phyloP scores from a whole-genome alignment of 2,797 vertebrate genomes.

The Malurus splendens region DNA sequence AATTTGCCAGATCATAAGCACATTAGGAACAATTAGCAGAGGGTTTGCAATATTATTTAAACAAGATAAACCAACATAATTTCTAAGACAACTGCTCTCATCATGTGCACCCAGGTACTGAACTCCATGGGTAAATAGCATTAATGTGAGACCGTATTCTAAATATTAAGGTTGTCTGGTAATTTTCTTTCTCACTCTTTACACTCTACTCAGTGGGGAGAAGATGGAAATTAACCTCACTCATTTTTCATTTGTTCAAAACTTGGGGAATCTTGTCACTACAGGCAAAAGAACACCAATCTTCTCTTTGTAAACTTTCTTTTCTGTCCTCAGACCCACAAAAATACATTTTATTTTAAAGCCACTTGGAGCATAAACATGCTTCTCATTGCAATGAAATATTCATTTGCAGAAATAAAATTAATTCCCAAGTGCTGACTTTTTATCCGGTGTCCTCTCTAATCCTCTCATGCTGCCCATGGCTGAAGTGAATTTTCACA shows the following conservation, averaged over 20 bases:
- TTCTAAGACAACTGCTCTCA: not conserved
- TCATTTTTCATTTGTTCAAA: not conserved
- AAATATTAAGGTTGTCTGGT: not conserved
- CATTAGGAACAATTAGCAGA: not conserved
- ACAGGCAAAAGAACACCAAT: not conserved
- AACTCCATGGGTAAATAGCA: not conserved
- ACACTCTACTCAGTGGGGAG: not conserved
- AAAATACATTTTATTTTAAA: constrained; percentile 9
- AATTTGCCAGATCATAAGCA: not conserved
- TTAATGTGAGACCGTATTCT: not conserved
- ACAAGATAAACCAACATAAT: not conserved
- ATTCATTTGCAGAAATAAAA: not conserved
- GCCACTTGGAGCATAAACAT: not conserved
- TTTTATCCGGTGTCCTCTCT: not conserved
- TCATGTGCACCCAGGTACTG: not conserved
- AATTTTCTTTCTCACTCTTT: not conserved
- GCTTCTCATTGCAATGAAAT: not conserved
- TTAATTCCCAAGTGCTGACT: not conserved
- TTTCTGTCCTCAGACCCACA: not conserved
- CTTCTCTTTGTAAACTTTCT: not conserved
- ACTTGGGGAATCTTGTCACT: not conserved
- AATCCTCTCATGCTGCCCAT: not conserved
- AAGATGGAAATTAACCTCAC: not conserved
- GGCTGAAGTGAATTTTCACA: not conserved
- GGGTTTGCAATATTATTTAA: not conserved